Conservation (phyloP, 2,888 invertebrate genomes). For the Deroplatys truncata region DNA sequence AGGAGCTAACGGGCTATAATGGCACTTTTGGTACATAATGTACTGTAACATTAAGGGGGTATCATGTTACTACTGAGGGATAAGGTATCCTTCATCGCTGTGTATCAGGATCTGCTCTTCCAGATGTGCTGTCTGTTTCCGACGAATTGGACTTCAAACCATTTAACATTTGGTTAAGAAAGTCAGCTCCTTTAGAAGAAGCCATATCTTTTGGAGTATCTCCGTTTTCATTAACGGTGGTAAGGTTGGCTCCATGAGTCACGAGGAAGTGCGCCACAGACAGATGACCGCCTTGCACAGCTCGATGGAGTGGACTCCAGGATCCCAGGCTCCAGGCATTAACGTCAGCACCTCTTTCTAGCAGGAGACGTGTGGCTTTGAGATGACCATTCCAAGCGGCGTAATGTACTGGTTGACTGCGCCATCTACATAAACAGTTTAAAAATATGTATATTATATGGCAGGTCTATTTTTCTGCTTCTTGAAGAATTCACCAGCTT, state of each 20-base stretch:
- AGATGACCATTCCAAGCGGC: slow-evolving; percentile 9
- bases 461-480: too few relatives aligned
- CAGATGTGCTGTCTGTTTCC: background rate
- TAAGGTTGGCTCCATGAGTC: background rate
- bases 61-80: too few relatives aligned
- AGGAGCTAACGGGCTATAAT: too few relatives aligned
- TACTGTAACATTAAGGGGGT: too few relatives aligned
- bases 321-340: slow-evolving; percentile 1
- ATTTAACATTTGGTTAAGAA: background rate
- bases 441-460: background rate
- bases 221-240: background rate
- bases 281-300: background rate
- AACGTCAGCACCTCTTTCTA: slow-evolving; percentile 7
- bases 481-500: too few relatives aligned
- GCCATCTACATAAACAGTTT: background rate
- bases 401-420: background rate
- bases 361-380: background rate
- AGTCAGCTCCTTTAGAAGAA: background rate
- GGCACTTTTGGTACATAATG: too few relatives aligned
- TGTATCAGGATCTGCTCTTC: background rate
- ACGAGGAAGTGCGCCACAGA: background rate
- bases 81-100: background rate
- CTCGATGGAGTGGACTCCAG: background rate
- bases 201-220: background rate
- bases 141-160: background rate